Evolutionary conservation across 2,113 vertebrate species (phyloP), one percentile per base, ranked within the genome.

Genomic region (Empidonax traillii): DNA sequence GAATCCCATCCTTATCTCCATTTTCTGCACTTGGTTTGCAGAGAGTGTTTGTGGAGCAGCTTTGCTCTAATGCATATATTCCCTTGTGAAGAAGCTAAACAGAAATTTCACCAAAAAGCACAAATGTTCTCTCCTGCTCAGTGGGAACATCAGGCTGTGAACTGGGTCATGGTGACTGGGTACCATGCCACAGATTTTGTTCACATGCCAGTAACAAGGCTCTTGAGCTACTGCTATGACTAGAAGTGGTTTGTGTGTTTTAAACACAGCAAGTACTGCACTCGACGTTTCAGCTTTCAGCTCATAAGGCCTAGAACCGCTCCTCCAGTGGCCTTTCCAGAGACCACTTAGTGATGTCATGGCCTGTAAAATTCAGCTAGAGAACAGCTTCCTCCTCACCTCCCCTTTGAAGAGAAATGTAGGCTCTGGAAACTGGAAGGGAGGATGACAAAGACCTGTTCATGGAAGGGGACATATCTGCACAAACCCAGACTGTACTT

Each of bases 321-420:
- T 35, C 5, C 51, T 79, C 33, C 14, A 62, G 19, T 8, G 65
- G 10, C 12, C 14, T 12, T 44, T 14, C 23, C 20, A 52, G 51
- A 52, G 51, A 28, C 12, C 23, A 13, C 8, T 51, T 37, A 37
- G 4, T 14, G 22, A 11, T 21, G 21, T 10, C 37, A 53, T 8
- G 13, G 20, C 5, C 25, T 55, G 24, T 31, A 90, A 82, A 85
- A 67, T 18, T 78, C 9, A 13, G 14, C 14, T 35, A 21, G 44
- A 69, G 24, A 52, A 24, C 7, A 73, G 4, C 17, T 31, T 2
- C 6, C 15, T 5, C 2, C 2, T 37, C 12, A n/a, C 5, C 33
- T 52, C 18, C 5, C 2, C 18, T 31, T 22, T 2, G 4, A 31
- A 79, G 39, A 46, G 10, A 41, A 85, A 46, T 47, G 35, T 33